Conservation (phyloP, 2,113 vertebrate genomes). For the Entelurus aequoreus region DNA sequence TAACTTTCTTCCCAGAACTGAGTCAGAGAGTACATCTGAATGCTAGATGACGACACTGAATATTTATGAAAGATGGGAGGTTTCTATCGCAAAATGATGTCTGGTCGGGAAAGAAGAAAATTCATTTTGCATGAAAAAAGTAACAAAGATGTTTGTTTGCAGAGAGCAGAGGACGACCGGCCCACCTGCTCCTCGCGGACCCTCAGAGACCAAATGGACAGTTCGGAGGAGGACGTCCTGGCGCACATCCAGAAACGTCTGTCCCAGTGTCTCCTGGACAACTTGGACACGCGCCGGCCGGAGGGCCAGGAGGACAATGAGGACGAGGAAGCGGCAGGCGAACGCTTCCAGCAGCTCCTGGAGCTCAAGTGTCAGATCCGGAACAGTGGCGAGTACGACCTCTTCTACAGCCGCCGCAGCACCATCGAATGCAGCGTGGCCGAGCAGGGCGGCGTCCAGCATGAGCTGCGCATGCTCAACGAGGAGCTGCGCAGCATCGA, state of each 20-base stretch:
- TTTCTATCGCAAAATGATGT: slow-evolving; percentile 52
- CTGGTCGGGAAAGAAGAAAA: slow-evolving; percentile 27
- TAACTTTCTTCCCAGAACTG: slow-evolving; percentile 24
- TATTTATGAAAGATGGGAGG: slow-evolving; percentile 47
- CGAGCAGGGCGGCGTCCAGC: slow-evolving; percentile 81
- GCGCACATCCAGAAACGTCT: slow-evolving; percentile 73
- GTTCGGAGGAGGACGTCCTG: slow-evolving; percentile 81
- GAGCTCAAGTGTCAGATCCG: slow-evolving; percentile 93
- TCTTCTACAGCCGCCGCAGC: slow-evolving; percentile 90
- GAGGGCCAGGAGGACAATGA: slow-evolving; percentile 67
- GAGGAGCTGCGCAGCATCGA: slow-evolving; percentile 93
- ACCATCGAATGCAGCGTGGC: slow-evolving; percentile 82
- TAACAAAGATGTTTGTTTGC: slow-evolving; percentile 30
- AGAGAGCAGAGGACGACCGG: slow-evolving; percentile 83
- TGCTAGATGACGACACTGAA: slow-evolving; percentile 38
- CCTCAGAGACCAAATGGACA: slow-evolving; percentile 77
- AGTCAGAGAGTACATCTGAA: slow-evolving; percentile 13
- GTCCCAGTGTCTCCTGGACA: slow-evolving; percentile 73
- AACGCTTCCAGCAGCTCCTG: slow-evolving; percentile 87
- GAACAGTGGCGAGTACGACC: slow-evolving; percentile 86
- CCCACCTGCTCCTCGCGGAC: slow-evolving; percentile 85
- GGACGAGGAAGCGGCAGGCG: slow-evolving; percentile 78
- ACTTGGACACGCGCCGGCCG: slow-evolving; percentile 61
- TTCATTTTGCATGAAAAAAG: background rate
- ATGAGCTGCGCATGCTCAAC: slow-evolving; percentile 90